These are phyloP conservation scores for Lacerta agilis DNA, from an alignment of 2,797 vertebrate species.

Conservation along the genomic window DNA sequence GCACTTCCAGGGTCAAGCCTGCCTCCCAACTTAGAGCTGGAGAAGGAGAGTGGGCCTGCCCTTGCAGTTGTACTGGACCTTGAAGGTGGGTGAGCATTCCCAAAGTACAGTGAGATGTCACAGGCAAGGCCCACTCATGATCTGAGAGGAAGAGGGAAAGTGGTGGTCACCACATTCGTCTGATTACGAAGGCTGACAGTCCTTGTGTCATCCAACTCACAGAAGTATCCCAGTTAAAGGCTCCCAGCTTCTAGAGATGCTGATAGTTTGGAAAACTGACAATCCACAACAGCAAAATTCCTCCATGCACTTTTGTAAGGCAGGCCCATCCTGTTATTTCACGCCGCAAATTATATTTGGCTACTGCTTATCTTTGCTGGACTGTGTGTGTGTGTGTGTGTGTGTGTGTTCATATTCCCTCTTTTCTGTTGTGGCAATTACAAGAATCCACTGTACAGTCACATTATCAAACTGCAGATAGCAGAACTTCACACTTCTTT, in stretches of 20 bases:
- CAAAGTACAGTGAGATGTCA: neutral
- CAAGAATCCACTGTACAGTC: neutral
- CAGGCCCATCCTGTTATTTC: neutral
- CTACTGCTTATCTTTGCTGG: neutral
- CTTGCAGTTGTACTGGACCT: neutral
- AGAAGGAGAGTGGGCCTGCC: neutral
- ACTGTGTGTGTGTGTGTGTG: no score
- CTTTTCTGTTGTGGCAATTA: neutral
- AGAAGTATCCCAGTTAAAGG: neutral
- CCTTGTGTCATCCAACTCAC: neutral
- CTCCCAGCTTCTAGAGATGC: neutral
- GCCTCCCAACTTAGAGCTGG: neutral
- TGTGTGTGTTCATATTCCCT: neutral
- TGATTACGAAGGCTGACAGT: neutral
- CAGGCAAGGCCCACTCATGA: neutral
- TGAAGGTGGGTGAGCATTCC: neutral
- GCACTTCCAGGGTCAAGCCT: neutral
- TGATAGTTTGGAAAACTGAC: slow-evolving; percentile 3
- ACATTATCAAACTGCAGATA: slow-evolving; percentile 1
- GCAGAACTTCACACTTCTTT: neutral
- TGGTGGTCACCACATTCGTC: neutral
- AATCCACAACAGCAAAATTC: neutral
- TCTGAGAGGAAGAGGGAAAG: neutral
- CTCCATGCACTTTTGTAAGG: neutral
- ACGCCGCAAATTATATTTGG: neutral